These are phyloP conservation scores for Andrena minutula DNA, from an alignment of 2,888 invertebrate species.

Conservation along the genomic window DNA sequence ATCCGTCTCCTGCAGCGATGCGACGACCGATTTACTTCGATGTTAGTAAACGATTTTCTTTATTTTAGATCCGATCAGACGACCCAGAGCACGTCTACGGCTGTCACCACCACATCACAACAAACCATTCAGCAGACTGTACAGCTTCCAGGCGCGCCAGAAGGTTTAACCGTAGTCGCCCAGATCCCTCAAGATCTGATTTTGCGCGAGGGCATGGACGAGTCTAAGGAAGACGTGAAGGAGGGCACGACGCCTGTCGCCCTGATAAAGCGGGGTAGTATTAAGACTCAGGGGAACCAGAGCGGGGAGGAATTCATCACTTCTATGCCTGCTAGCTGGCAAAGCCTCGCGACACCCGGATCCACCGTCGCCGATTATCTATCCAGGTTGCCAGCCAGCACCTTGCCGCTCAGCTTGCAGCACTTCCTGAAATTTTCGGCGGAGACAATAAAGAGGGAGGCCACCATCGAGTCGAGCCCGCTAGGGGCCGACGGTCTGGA, in stretches of 20 bases:
- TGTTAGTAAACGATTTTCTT: not conserved
- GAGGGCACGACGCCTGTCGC: constrained; percentile 85
- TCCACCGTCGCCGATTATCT: constrained; percentile 86
- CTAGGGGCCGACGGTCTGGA: constrained; percentile 83
- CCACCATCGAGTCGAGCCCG: constrained; percentile 85
- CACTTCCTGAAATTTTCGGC: constrained; percentile 89
- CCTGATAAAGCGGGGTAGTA: constrained; percentile 84
- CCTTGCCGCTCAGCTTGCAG: constrained; percentile 87
- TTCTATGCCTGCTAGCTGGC: constrained; percentile 86
- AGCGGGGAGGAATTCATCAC: constrained; percentile 84
- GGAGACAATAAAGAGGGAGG: constrained; percentile 86
- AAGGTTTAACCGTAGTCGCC: constrained; percentile 89
- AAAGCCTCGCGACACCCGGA: constrained; percentile 85
- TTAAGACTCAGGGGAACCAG: constrained; percentile 84
- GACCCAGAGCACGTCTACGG: constrained; percentile 84
- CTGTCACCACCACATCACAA: constrained; percentile 82
- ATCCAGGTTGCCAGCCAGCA: constrained; percentile 85
- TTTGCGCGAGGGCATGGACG: constrained; percentile 85
- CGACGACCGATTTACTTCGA: not conserved
- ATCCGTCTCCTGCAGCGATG: too few relatives aligned
- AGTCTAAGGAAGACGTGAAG: constrained; percentile 85
- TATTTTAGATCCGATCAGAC: constrained; percentile 82
- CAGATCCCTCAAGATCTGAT: constrained; percentile 91
- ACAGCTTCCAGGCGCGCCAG: constrained; percentile 86
- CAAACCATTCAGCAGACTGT: constrained; percentile 84